A percentile compares a stretch with the other conserved stretches of the same genome.
Evolutionary conservation across 2,797 vertebrate genomes (phyloP).

Genomic region (Syngnathus rostellatus): DNA sequence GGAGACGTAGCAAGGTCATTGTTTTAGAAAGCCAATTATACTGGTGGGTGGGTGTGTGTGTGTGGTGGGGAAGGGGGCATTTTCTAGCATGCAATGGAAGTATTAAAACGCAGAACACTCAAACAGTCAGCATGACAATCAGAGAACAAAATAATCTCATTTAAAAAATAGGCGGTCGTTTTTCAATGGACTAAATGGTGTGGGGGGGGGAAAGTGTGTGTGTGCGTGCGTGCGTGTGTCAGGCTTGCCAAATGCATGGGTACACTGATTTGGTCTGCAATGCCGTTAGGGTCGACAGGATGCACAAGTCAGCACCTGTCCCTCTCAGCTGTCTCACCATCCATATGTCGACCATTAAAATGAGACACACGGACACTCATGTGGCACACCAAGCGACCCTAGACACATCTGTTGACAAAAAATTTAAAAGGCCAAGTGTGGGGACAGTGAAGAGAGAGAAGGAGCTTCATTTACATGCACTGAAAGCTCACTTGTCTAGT

Average conservation of each 20-base stretch:
- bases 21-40: slow-evolving; percentile 42
- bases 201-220: background rate
- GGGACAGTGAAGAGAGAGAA: slow-evolving; percentile 19
- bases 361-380: slow-evolving; percentile 51
- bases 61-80: slow-evolving; percentile 25
- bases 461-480: background rate
- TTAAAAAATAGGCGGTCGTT: background rate
- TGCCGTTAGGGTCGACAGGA: slow-evolving; percentile 37
- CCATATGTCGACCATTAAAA: slow-evolving; percentile 76
- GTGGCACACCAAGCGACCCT: slow-evolving; percentile 53
- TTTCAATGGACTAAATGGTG: background rate
- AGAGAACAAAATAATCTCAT: slow-evolving; percentile 6
- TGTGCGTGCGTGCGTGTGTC: slow-evolving; percentile 18
- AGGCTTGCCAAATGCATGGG: slow-evolving; percentile 43
- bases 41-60: background rate
- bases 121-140: slow-evolving; percentile 6
- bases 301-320: slow-evolving; percentile 64
- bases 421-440: slow-evolving; percentile 49
- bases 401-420: slow-evolving; percentile 65
- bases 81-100: slow-evolving; percentile 38
- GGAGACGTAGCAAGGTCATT: slow-evolving; percentile 55
- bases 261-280: slow-evolving; percentile 46
- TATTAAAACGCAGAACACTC: slow-evolving; percentile 27
- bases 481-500: background rate
- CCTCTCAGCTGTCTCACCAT: slow-evolving; percentile 62